phyloP scores from a whole-genome alignment of 2,113 vertebrate species.

The Nyctereutes procyonoides region DNA sequence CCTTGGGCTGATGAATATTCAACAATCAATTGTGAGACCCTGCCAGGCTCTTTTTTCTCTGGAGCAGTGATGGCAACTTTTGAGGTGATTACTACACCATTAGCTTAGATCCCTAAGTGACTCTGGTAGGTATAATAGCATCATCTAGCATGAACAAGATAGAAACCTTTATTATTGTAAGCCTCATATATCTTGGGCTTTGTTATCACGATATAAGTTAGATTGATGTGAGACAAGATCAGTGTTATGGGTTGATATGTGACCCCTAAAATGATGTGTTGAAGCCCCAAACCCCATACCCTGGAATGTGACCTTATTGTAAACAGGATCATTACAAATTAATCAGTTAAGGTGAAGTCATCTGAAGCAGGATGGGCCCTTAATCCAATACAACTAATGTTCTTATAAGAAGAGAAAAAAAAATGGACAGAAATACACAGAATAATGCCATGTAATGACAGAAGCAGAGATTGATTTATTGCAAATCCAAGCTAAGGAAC shows the following conservation, averaged over 20 bases:
- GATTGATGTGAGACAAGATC: background rate
- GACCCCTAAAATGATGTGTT: background rate
- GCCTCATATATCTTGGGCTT: background rate
- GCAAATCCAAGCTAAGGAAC: background rate
- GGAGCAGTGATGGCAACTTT: background rate
- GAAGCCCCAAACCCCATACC: background rate
- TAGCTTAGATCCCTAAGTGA: background rate
- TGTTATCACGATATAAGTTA: background rate
- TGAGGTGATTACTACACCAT: background rate
- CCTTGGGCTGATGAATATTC: background rate
- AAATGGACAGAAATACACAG: background rate
- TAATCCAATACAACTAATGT: background rate
- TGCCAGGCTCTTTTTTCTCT: background rate
- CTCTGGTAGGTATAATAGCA: background rate
- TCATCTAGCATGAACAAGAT: background rate
- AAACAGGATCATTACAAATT: background rate
- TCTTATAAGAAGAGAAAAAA: background rate
- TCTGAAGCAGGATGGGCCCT: background rate
- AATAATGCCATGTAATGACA: background rate
- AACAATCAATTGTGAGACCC: background rate
- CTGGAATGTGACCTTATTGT: background rate
- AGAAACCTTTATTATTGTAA: background rate
- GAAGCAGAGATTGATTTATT: background rate
- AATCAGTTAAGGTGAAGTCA: background rate
- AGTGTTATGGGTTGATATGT: background rate